Percentiles rank a stretch among this genome's conserved stretches.
phyloP scores from a whole-genome alignment of 2,888 invertebrate species.

The Rhingia campestris region DNA sequence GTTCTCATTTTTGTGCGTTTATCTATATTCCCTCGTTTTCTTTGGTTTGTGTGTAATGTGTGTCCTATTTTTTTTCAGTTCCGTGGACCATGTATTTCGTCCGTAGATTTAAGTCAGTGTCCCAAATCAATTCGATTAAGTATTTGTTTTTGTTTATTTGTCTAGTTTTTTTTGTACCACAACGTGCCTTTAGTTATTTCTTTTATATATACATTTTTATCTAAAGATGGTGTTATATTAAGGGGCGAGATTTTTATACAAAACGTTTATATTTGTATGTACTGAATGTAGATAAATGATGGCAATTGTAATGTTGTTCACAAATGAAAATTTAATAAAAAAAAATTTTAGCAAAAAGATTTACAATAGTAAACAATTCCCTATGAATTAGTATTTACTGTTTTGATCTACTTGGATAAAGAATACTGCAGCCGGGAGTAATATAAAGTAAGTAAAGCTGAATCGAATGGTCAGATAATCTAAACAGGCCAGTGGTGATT shows the following conservation, averaged over 20 bases:
- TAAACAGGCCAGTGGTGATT: no score
- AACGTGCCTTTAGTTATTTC: constrained; percentile 45
- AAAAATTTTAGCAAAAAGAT: constrained; percentile 33
- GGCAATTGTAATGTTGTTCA: constrained; percentile 23
- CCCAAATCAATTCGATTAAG: constrained; percentile 37
- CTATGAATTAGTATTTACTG: no score
- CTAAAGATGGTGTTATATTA: constrained; percentile 21
- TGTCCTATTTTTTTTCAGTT: constrained; percentile 3
- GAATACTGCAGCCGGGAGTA: no score
- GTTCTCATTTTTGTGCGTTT: no score
- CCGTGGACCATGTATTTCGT: constrained; percentile 20
- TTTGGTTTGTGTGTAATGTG: constrained; percentile 29
- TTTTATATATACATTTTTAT: constrained; percentile 9
- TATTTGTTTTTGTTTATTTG: constrained; percentile 15
- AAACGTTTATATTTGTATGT: constrained; percentile 31
- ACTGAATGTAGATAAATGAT: constrained; percentile 38
- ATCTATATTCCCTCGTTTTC: constrained; percentile 4
- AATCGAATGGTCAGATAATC: no score
- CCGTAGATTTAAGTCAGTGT: constrained; percentile 60
- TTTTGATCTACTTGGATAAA: no score
- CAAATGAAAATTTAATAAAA: constrained; percentile 13
- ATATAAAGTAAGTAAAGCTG: no score
- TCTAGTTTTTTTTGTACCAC: constrained; percentile 33
- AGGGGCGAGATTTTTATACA: constrained; percentile 40
- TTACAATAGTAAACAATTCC: background rate